Base-by-base conservation (phyloP, 2,888 invertebrate species). In the Eurytoma californica region DNA sequence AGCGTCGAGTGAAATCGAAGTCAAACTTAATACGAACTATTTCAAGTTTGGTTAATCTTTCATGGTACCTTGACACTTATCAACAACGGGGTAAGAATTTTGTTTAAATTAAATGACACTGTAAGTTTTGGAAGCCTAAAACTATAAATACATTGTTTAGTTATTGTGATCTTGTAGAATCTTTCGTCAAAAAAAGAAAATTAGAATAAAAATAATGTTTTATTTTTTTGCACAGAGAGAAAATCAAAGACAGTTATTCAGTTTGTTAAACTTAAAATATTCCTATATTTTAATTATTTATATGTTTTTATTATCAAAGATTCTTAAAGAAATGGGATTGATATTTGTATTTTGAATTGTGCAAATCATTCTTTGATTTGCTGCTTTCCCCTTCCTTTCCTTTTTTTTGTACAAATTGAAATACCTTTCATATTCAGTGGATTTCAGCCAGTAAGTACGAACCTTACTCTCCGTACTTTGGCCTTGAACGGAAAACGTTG, bases 401-500 rank as follows among this genome's bases (percentile, higher is more conserved):
- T 65, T 39, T 47, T 69, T 20, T 20, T 57, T 47, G 20, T 24
- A 53, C 16, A 53, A 55, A 72, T n/a, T n/a, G n/a, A n/a, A n/a
- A 55, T 20, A 12, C 28, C 66, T 67, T 74, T 61, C 68, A 68
- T 49, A 73, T 57, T 63, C 72, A 5, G 61, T 61, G 24, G 78
- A 61, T 67, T 39, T 16, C 30, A 63, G 78, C 65, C 63, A 49
- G 69, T 63, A 74, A 63, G 78, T 73, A 73, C 63, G 74, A 70
- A 74, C 74, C 70, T 67, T 55, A 51, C 81, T 80, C 82, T 83
- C 84, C 84, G 86, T 86, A 85, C 86, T 85, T 87, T 87, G 86
- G 87, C 88, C 88, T 88, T 88, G 87, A 86, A 87, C 84, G 84
- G 86, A 84, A 88, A 88, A 84, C 88, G 85, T 87, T 88, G 88